Conservation (phyloP, 2,113 vertebrate species). For the Menidia beryllina region DNA sequence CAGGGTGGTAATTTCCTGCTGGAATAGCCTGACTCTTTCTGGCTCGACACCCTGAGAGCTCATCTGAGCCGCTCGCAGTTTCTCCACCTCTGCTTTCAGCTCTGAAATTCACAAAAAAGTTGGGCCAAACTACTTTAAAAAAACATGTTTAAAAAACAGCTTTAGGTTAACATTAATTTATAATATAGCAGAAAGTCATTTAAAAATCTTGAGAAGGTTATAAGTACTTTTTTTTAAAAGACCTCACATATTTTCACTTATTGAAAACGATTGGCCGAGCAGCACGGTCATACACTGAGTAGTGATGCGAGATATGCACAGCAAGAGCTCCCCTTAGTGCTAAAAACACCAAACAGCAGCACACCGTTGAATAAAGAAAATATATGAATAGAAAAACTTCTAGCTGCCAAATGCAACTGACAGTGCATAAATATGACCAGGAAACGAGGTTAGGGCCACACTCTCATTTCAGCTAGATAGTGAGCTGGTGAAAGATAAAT, state of each 20-base stretch:
- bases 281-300: slow-evolving; percentile 18
- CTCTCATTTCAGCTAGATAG: slow-evolving; percentile 70
- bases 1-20: slow-evolving; percentile 89
- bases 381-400: slow-evolving; percentile 74
- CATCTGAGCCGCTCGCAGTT: slow-evolving; percentile 89
- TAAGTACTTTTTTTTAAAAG: not conserved
- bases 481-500: slow-evolving; percentile 57
- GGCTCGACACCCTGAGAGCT: slow-evolving; percentile 85
- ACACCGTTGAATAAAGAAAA: slow-evolving; percentile 56
- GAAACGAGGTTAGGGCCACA: slow-evolving; percentile 73
- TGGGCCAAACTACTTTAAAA: not conserved
- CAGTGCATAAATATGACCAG: slow-evolving; percentile 76
- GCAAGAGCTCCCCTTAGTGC: slow-evolving; percentile 76
- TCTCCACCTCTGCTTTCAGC: slow-evolving; percentile 95
- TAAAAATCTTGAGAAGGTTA: not conserved
- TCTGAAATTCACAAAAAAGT: slow-evolving; percentile 76
- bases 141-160: too few species aligned
- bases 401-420: slow-evolving; percentile 66
- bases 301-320: slow-evolving; percentile 28
- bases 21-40: slow-evolving; percentile 86
- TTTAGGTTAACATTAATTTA: not conserved
- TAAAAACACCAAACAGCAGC: slow-evolving; percentile 53
- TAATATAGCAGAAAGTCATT: not conserved
- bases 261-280: slow-evolving; percentile 6
- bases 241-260: slow-evolving; percentile 12